These are phyloP conservation scores for Ditylenchus weischeri DNA, from an alignment of 2,888 invertebrate species.

Conservation along the genomic window DNA sequence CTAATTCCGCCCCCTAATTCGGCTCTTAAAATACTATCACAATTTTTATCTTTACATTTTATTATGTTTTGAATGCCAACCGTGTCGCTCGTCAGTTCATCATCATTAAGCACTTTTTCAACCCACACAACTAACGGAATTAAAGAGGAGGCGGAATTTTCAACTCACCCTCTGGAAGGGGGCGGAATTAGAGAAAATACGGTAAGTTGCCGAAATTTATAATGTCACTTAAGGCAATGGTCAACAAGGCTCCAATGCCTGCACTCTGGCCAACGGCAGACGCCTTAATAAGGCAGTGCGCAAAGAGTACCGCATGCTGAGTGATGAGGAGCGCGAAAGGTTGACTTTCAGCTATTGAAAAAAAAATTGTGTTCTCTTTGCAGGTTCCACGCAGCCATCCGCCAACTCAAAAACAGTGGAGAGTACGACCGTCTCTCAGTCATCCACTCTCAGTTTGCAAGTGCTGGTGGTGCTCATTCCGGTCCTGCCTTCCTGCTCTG, in stretches of 20 bases:
- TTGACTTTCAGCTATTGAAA: neutral
- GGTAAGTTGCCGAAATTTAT: neutral
- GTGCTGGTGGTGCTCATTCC: conserved; percentile 49
- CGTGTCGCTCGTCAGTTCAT: too few species aligned
- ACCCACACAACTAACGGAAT: too few species aligned
- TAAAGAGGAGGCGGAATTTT: too few species aligned
- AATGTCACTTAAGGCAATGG: conserved; percentile 30
- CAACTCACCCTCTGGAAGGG: too few species aligned
- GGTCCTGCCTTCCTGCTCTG: conserved; percentile 54
- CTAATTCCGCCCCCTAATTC: too few species aligned
- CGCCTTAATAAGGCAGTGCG: conserved; percentile 38
- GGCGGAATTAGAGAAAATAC: too few species aligned
- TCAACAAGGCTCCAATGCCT: conserved; percentile 33
- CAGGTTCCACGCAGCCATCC: conserved; percentile 33
- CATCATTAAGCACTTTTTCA: too few species aligned
- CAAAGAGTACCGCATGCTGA: conserved; percentile 37
- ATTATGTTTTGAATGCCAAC: too few species aligned
- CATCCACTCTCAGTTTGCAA: conserved; percentile 46
- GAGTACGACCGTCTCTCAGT: conserved; percentile 38
- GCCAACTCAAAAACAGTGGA: conserved; percentile 33
- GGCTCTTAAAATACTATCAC: too few species aligned
- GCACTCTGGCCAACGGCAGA: conserved; percentile 41
- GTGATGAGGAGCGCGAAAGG: conserved; percentile 36
- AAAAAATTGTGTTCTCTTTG: neutral
- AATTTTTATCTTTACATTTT: too few species aligned